Evolutionary conservation across 2,113 vertebrate species (phyloP).

Genomic region (Cyprinus carpio): DNA sequence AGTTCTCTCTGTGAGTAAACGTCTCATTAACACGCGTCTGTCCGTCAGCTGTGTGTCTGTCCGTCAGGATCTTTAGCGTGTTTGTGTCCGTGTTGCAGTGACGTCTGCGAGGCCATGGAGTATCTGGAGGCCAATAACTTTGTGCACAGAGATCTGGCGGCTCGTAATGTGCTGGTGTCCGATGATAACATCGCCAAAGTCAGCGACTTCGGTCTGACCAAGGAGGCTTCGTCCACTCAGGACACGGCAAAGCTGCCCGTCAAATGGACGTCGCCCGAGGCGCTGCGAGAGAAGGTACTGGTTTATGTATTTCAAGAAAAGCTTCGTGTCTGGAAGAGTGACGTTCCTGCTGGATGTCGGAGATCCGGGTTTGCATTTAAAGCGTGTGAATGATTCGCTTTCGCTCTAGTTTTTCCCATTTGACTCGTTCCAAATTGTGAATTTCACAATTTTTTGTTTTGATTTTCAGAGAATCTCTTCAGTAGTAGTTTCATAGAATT

Average conservation of each 20-base stretch:
- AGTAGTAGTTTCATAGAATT: background rate
- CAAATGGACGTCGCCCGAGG: conserved; percentile 95
- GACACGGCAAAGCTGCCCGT: conserved; percentile 93
- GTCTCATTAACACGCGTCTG: too few relatives aligned
- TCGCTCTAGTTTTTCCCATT: too few relatives aligned
- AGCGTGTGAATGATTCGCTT: too few relatives aligned
- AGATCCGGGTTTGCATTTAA: too few relatives aligned
- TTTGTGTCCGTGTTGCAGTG: conserved; percentile 68
- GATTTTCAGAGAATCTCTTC: background rate
- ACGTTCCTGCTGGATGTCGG: background rate
- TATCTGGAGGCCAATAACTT: conserved; percentile 95
- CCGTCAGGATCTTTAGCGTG: too few relatives aligned
- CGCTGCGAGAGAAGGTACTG: conserved; percentile 91
- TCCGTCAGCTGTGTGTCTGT: background rate
- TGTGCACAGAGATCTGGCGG: conserved; percentile 93
- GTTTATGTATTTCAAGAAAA: background rate
- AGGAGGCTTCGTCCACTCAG: conserved; percentile 90
- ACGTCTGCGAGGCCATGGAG: conserved; percentile 96
- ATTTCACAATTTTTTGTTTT: too few relatives aligned
- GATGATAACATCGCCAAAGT: conserved; percentile 97
- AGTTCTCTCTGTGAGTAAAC: conserved; percentile 88
- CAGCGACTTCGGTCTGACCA: conserved; percentile 96
- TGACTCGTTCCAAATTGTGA: too few relatives aligned
- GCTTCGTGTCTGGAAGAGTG: background rate
- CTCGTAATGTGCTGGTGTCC: conserved; percentile 92